Percentiles rank a stretch among this genome's conserved stretches.
Evolutionary conservation across 2,113 vertebrate species (phyloP).

Genomic region (Pandion haliaetus): DNA sequence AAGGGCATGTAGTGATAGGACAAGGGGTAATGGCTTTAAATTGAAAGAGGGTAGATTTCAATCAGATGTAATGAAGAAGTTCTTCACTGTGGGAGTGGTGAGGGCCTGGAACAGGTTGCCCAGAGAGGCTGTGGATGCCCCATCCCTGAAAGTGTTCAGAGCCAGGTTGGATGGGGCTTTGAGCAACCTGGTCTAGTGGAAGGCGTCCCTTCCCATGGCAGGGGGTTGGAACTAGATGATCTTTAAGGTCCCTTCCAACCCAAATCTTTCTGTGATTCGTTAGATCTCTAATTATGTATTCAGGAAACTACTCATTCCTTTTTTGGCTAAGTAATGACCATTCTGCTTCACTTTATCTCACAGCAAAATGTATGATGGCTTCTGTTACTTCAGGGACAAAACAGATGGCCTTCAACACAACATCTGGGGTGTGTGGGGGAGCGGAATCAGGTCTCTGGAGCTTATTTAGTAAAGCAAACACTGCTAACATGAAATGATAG

Average conservation of each 20-base stretch:
- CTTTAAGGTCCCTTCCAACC: too few relatives aligned
- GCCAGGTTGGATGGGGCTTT: too few relatives aligned
- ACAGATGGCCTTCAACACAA: background rate
- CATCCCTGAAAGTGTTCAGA: too few relatives aligned
- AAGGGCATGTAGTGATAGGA: too few relatives aligned
- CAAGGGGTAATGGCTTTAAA: too few relatives aligned
- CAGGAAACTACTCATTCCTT: background rate
- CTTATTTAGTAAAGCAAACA: background rate
- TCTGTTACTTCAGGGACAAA: background rate
- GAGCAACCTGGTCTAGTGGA: too few relatives aligned
- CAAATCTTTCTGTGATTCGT: background rate
- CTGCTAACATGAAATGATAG: background rate
- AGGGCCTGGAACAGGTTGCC: too few relatives aligned
- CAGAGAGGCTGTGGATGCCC: fast-evolving
- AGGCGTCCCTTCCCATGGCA: too few relatives aligned
- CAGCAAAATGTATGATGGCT: background rate
- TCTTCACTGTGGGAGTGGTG: too few relatives aligned
- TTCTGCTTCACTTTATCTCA: background rate
- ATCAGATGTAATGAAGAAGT: too few relatives aligned
- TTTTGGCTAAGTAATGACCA: background rate
- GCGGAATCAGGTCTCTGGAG: background rate
- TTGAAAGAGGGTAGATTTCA: too few relatives aligned
- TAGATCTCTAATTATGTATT: background rate
- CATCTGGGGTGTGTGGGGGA: background rate
- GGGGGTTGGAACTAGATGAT: too few relatives aligned